A percentile compares a stretch with the other conserved stretches of the same genome.
phyloP scores from a whole-genome alignment of 2,888 invertebrate genomes.

The Craniophora ligustri region DNA sequence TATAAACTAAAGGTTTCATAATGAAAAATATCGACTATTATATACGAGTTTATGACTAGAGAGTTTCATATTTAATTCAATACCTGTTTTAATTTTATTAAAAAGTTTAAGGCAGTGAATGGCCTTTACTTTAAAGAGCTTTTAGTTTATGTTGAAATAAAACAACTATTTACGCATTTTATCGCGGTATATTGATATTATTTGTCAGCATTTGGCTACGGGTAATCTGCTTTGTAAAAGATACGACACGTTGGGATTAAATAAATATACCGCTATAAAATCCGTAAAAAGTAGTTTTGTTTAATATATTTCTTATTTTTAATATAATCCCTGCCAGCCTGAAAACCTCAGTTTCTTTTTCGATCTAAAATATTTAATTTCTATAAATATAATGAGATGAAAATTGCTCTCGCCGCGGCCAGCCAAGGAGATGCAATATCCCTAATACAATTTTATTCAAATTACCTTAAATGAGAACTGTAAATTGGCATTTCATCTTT shows the following conservation, averaged over 20 bases:
- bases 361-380: neutral
- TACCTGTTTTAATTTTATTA: neutral
- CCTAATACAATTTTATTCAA: constrained; percentile 19
- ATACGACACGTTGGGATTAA: too few species aligned
- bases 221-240: too few species aligned
- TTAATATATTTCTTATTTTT: too few species aligned
- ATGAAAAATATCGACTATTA: neutral
- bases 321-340: too few species aligned
- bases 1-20: neutral
- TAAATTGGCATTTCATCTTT: constrained; percentile 8
- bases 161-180: too few species aligned
- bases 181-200: too few species aligned
- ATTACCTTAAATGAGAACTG: constrained; percentile 28
- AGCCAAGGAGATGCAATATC: neutral
- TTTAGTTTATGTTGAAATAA: neutral
- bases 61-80: neutral
- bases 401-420: constrained; percentile 3
- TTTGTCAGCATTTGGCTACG: too few species aligned
- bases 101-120: neutral
- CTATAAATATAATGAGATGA: neutral
- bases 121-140: neutral
- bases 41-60: neutral
- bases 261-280: too few species aligned
- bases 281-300: too few species aligned
- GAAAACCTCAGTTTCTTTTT: too few species aligned